Base-by-base conservation (phyloP, 2,888 invertebrate species). In the Amphipoea oculea region DNA sequence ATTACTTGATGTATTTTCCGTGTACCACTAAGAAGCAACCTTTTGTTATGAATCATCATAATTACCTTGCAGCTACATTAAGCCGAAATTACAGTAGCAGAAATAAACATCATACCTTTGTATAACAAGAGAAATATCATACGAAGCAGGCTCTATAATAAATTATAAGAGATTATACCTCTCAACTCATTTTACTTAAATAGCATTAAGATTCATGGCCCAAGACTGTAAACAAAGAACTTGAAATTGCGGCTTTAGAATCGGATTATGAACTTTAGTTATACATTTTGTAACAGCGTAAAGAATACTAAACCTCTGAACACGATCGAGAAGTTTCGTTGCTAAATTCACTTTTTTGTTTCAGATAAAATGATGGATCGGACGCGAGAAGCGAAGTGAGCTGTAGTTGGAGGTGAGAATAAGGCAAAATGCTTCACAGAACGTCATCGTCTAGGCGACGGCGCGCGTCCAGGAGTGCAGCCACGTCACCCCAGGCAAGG, bases 401-500 rank as follows among this genome's bases (percentile, higher is more conserved):
- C 57, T 75, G 36, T 82, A 69, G 40, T 69, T 78, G 29, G n/a
- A 71, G 72, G 70, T 60, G n/a, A 73, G 9, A 45, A 82, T 23
- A 54, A 36, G 20, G 17, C 83, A 95, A 87, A 85, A 98, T 98
- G 98, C 94, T 98, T 88, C 97, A 98, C 89, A 97, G 98, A 90
- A 96, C 96, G 7, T 98, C 97, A 89, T 97, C 98, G 54, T 98
- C 98, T 62, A 97, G 98, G 76, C 97, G 98, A 85, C 97, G 98
- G 36, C 97, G 98, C 76, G 97, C 98, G 79, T 98, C 98, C 17
- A 96, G 98, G 80, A 98, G 98, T 89, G 97, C 98, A 29, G 97
- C 98, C 62, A 97, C 97, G 9, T 98, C 98, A 2, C 98, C 98
- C 1, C 97, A 97, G 89, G 95, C 97, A 23, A 94, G 97, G 81